Conservation (phyloP, 1,140 invertebrate genomes). For the Lineus longissimus region DNA sequence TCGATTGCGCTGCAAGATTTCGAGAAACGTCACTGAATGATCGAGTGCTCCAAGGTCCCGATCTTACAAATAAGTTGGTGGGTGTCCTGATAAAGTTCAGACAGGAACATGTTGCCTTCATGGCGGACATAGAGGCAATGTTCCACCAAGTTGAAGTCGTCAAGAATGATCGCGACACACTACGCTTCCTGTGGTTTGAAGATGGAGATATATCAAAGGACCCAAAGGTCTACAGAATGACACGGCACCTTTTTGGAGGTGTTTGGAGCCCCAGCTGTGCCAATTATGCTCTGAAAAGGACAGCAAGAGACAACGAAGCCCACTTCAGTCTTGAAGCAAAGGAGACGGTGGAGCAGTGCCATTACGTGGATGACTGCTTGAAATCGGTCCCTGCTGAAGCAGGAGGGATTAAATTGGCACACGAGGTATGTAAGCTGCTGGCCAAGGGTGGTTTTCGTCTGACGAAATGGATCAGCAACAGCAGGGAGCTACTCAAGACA, state of each 20-base stretch:
- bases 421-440: neutral
- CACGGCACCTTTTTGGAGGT: slow-evolving; percentile 22
- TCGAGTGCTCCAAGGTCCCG: slow-evolving; percentile 34
- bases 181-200: slow-evolving; percentile 21
- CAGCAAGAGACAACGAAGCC: slow-evolving; percentile 10
- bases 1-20: slow-evolving; percentile 23
- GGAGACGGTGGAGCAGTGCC: slow-evolving; percentile 6
- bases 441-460: slow-evolving; percentile 13
- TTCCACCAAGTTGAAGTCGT: slow-evolving; percentile 23
- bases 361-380: slow-evolving; percentile 23
- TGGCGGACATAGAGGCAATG: slow-evolving; percentile 24
- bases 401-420: slow-evolving; percentile 8
- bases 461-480: slow-evolving; percentile 15
- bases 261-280: slow-evolving; percentile 21
- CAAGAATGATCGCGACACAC: slow-evolving; percentile 12
- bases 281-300: slow-evolving; percentile 18
- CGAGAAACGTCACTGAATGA: slow-evolving; percentile 32
- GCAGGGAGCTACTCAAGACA: slow-evolving; percentile 3
- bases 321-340: slow-evolving; percentile 1
- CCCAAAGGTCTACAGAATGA: slow-evolving; percentile 20
- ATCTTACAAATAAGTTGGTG: slow-evolving; percentile 39
- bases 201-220: slow-evolving; percentile 15
- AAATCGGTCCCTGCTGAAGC: slow-evolving; percentile 4
- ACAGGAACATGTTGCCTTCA: slow-evolving; percentile 23
- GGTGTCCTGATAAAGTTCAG: slow-evolving; percentile 28